These are phyloP conservation scores for Mamestra configurata DNA, from an alignment of 1,140 invertebrate genomes.

Conservation along the genomic window DNA sequence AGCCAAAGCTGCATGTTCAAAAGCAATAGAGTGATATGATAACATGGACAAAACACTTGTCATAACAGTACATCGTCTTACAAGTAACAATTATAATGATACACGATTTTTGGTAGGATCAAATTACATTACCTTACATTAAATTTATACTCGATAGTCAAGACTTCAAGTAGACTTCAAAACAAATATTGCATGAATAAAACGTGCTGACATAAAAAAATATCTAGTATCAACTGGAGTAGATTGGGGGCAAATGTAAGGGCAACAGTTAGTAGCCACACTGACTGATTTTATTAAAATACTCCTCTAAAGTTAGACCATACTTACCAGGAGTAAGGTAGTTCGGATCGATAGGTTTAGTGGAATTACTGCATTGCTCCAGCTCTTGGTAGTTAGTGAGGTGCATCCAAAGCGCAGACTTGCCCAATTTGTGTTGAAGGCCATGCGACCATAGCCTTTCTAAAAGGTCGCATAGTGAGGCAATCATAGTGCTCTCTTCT, in stretches of 20 bases:
- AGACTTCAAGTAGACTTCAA: no score
- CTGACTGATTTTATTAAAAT: neutral
- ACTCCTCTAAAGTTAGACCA: neutral
- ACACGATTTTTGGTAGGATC: no score
- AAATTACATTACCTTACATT: no score
- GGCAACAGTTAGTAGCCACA: neutral
- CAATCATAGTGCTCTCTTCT: conserved; percentile 99
- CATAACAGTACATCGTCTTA: neutral
- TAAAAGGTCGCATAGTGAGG: conserved; percentile 98
- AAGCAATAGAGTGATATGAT: conserved; percentile 73
- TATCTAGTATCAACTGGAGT: no score
- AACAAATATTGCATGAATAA: no score
- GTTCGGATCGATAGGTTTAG: conserved; percentile 94
- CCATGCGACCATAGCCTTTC: conserved; percentile 99
- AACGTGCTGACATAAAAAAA: no score
- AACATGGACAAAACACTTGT: conserved; percentile 10
- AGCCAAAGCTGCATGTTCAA: conserved; percentile 92
- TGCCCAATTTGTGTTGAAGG: conserved; percentile 97
- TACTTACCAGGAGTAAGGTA: conserved; percentile 94
- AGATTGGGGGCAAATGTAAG: no score
- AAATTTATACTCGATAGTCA: no score
- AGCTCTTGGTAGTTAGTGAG: conserved; percentile 96
- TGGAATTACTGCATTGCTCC: conserved; percentile 93
- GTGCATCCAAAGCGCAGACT: conserved; percentile 98
- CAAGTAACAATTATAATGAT: no score